Evolutionary conservation across 2,888 invertebrate species (phyloP).

Genomic region (Sympetrum striolatum): DNA sequence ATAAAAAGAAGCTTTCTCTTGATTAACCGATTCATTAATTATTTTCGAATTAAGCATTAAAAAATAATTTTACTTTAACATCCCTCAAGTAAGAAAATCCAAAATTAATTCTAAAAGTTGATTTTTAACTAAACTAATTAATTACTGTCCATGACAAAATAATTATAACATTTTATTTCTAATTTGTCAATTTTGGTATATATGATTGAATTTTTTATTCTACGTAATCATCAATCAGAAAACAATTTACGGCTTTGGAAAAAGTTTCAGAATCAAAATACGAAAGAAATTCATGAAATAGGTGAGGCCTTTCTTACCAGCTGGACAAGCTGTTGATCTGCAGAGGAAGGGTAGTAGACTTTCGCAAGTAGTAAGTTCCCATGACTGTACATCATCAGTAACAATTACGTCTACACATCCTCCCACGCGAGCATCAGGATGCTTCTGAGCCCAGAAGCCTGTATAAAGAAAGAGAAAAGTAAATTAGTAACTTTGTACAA

Average conservation of each 20-base stretch:
- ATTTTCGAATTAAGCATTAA: too few relatives aligned
- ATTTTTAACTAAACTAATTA: neutral
- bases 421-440: constrained; percentile 86
- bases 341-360: constrained; percentile 94
- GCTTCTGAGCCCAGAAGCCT: constrained; percentile 90
- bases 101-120: too few relatives aligned
- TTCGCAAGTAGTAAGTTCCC: constrained; percentile 95
- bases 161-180: too few relatives aligned
- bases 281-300: neutral
- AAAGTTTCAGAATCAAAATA: neutral
- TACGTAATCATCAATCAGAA: too few relatives aligned
- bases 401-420: constrained; percentile 86
- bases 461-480: constrained; percentile 48
- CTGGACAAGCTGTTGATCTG: constrained; percentile 86
- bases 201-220: neutral
- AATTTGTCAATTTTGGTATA: too few relatives aligned
- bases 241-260: too few relatives aligned
- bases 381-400: constrained; percentile 79
- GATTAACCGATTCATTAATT: too few relatives aligned
- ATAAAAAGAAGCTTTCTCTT: too few relatives aligned
- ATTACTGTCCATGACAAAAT: neutral
- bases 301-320: constrained; percentile 63
- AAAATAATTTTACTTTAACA: too few relatives aligned
- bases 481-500: neutral
- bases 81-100: too few relatives aligned